These are phyloP conservation scores for Thaleichthys pacificus DNA, from an alignment of 2,797 vertebrate genomes.

Conservation along the genomic window DNA sequence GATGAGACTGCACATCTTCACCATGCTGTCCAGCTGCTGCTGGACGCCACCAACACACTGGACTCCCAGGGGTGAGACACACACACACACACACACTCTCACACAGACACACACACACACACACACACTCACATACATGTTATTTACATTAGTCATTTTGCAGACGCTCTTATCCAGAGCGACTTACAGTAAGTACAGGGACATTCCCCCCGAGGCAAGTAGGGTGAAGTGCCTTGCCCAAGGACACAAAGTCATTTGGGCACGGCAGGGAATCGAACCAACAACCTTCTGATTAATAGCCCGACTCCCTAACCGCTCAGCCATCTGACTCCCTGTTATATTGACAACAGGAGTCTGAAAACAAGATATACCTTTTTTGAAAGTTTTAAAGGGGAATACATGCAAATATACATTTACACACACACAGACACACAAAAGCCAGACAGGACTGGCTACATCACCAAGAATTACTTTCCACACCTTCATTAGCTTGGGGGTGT, in stretches of 20 bases:
- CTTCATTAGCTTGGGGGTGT: slow-evolving; percentile 4
- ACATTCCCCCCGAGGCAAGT: too few species aligned
- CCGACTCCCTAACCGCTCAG: too few species aligned
- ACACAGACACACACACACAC: slow-evolving; percentile 6
- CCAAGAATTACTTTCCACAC: slow-evolving; percentile 8
- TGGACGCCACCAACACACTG: slow-evolving; percentile 77
- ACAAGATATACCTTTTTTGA: background rate
- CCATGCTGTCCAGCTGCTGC: slow-evolving; percentile 82
- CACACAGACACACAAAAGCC: slow-evolving; percentile 10
- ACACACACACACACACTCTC: slow-evolving; percentile 9
- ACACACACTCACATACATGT: too few species aligned
- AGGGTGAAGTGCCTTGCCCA: too few species aligned
- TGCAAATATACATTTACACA: too few species aligned
- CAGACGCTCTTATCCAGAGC: too few species aligned
- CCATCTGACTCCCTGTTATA: too few species aligned
- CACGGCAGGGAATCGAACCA: too few species aligned
- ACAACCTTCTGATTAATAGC: too few species aligned
- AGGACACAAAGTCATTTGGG: too few species aligned
- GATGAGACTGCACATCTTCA: slow-evolving; percentile 86
- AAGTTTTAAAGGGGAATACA: background rate
- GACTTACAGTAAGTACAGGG: too few species aligned
- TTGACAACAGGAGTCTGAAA: background rate
- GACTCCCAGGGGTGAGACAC: slow-evolving; percentile 86
- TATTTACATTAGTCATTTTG: too few species aligned
- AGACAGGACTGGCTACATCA: background rate